Evolutionary conservation across 2,888 invertebrate species (phyloP), one percentile per base, ranked within the genome.

Genomic region (Mechanitis mazaeus): DNA sequence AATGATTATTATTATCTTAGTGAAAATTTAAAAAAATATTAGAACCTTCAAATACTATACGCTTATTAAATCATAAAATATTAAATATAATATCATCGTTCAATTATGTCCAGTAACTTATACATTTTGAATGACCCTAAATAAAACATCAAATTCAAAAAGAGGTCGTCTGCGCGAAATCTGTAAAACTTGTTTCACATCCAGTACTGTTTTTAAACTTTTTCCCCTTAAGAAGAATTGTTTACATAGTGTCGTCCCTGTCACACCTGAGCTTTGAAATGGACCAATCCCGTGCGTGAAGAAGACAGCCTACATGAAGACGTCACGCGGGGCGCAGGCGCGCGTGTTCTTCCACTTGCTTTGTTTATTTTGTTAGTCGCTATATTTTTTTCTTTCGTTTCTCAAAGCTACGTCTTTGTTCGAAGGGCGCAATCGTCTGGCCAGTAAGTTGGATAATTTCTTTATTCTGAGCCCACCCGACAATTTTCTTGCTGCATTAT

Each of bases 261-360:
- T 88, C 79, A 64, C 75, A 65, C 87, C 61, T 66, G 67, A 59
- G 65, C 64, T 61, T 56, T 59, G 56, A 59, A 68, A 68, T 66
- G 71, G 68, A 71, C 67, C 71, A 71, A 73, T 76, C 71, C 74
- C 72, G 75, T 73, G 85, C 69, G 82, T 61, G 84, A 89, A 72
- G 74, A 77, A 75, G 89, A 90, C 75, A 72, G 81, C 73, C 71
- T 77, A 85, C 85, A 89, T 89, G 84, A 89, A 90, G 90, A 89
- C 89, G 89, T 90, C 88, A 90, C 86, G 81, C 83, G 79, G 84
- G 76, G 84, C 83, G 82, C 79, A 85, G 83, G 85, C 86, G 87
- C 86, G 86, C 86, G 86, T 85, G 87, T 87, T 86, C 83, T 84
- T 87, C 83, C 87, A 86, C 87, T 89, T 87, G 85, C 86, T 88